Conservation (phyloP, 2,797 vertebrate species). For the Argentina silus region DNA sequence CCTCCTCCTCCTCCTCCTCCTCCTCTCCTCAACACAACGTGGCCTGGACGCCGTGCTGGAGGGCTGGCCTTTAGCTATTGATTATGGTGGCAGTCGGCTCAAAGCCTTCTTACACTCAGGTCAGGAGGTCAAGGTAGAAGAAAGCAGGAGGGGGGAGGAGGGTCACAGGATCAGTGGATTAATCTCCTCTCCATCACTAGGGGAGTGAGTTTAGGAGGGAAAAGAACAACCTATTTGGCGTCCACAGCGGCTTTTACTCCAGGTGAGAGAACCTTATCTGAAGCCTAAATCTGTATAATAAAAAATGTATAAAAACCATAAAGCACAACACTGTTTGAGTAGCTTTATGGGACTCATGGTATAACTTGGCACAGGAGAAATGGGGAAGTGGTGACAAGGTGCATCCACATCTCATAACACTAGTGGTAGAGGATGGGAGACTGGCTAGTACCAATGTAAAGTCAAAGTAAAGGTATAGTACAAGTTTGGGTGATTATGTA, state of each 20-base stretch:
- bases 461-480: no score
- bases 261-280: background rate
- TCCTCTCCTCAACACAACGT: constrained; percentile 21
- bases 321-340: background rate
- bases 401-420: no score
- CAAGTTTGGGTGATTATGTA: no score
- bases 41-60: constrained; percentile 34
- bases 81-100: constrained; percentile 48
- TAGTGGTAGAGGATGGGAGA: background rate
- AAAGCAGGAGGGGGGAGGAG: constrained; percentile 41
- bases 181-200: constrained; percentile 52
- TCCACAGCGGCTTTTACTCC: background rate
- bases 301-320: background rate
- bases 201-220: background rate
- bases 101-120: constrained; percentile 46
- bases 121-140: constrained; percentile 66
- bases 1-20: constrained; percentile 6
- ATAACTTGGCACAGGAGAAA: no score
- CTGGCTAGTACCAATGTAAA: background rate
- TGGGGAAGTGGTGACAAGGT: no score
- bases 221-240: background rate
- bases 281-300: background rate
- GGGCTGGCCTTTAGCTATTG: constrained; percentile 66
- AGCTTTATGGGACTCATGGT: no score
- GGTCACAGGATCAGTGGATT: constrained; percentile 59